These are phyloP conservation scores for Strongylocentrotus purpuratus DNA, from an alignment of 35 echinoderm and acorn worm species.

Conservation along the genomic window DNA sequence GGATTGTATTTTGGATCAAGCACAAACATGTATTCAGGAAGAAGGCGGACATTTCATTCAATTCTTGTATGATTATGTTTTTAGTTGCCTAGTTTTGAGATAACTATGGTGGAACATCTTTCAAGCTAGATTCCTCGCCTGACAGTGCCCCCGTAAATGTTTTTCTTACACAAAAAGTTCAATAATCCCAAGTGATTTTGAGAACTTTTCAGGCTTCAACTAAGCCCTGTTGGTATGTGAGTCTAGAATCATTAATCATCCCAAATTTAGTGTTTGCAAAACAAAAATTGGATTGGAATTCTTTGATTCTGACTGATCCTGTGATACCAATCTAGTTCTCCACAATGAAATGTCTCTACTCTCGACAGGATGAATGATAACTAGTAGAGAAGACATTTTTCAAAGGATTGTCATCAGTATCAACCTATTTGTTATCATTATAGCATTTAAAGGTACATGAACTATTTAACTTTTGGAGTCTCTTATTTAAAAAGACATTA, in stretches of 20 bases:
- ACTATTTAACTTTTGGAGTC: not conserved
- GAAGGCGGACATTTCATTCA: too few relatives aligned
- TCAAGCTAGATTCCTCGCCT: not conserved
- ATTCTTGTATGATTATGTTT: too few relatives aligned
- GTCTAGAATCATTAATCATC: not conserved
- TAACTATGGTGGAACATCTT: too few relatives aligned
- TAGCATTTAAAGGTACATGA: not conserved
- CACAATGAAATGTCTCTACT: not conserved
- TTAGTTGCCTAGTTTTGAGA: too few relatives aligned
- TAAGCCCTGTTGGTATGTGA: not conserved
- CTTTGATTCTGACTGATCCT: not conserved
- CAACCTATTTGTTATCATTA: not conserved
- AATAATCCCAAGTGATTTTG: not conserved
- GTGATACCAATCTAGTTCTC: not conserved
- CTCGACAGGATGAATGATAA: not conserved
- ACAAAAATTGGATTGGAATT: constrained; percentile 3
- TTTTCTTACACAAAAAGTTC: not conserved
- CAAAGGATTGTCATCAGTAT: not conserved
- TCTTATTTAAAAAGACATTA: not conserved
- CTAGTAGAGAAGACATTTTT: not conserved
- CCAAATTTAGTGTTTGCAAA: not conserved
- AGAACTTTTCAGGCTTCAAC: not conserved
- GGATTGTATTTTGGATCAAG: too few relatives aligned
- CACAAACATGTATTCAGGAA: too few relatives aligned
- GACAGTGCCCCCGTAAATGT: not conserved